Evolutionary conservation across 2,113 vertebrate genomes (phyloP).

Genomic region (Sturnus vulgaris): DNA sequence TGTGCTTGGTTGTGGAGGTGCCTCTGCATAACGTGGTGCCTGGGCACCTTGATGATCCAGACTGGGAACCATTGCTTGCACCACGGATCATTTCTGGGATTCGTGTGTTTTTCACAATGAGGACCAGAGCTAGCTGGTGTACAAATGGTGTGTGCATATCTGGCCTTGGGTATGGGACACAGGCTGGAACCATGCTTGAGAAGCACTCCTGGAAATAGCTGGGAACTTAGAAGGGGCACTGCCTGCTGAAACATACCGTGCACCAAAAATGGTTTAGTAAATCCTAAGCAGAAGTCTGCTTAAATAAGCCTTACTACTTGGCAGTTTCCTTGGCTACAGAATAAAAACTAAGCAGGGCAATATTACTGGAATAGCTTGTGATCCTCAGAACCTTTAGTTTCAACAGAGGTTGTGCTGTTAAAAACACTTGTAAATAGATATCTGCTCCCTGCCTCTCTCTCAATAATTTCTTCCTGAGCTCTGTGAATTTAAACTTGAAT

Average conservation of each 20-base stretch:
- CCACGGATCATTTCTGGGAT: background rate
- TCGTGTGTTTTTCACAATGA: background rate
- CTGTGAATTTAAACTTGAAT: background rate
- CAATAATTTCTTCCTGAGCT: background rate
- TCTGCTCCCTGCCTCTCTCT: background rate
- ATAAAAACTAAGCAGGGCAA: background rate
- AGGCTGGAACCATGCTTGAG: background rate
- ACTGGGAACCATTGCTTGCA: background rate
- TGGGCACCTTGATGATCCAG: background rate
- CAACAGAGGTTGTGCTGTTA: background rate
- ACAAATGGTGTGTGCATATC: background rate
- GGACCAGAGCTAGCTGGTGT: background rate
- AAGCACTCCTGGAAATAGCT: background rate
- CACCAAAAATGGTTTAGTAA: background rate
- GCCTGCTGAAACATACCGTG: background rate
- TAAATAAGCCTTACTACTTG: background rate
- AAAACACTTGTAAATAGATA: background rate
- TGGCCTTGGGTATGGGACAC: background rate
- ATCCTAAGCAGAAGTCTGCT: background rate
- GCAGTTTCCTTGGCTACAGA: background rate
- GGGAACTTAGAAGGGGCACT: background rate
- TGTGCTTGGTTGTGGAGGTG: background rate
- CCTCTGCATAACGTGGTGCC: fast-evolving
- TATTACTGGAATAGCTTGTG: background rate
- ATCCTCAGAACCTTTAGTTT: background rate